Evolutionary conservation across 2,888 invertebrate genomes (phyloP).

Genomic region (Calliphora vomitoria): DNA sequence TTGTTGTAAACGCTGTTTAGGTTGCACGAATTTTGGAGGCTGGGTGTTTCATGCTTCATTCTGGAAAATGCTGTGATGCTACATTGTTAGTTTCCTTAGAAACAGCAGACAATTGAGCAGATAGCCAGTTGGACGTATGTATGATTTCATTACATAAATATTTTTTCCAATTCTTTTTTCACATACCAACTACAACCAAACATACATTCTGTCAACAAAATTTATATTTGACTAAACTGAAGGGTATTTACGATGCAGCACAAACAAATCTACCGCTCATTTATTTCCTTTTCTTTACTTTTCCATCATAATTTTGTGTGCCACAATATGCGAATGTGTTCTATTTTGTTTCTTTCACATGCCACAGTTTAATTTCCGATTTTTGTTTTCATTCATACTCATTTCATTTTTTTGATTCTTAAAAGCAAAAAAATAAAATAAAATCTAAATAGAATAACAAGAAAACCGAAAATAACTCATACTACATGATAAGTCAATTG

Average conservation of each 20-base stretch:
- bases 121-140: background rate
- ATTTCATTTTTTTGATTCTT: background rate
- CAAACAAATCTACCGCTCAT: no score
- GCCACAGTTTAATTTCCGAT: background rate
- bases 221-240: no score
- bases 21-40: background rate
- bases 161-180: no score
- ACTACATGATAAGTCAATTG: background rate
- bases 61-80: no score
- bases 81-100: background rate
- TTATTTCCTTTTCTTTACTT: no score
- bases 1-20: slow-evolving; percentile 4
- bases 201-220: no score
- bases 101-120: background rate
- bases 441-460: background rate
- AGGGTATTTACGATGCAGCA: no score
- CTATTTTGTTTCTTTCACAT: background rate
- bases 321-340: background rate
- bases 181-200: no score
- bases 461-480: background rate
- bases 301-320: background rate
- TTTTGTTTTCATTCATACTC: background rate
- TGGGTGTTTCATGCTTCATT: no score
- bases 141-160: no score
- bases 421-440: background rate